These are phyloP conservation scores for Noctua janthina DNA, from an alignment of 2,888 invertebrate species.

Conservation along the genomic window DNA sequence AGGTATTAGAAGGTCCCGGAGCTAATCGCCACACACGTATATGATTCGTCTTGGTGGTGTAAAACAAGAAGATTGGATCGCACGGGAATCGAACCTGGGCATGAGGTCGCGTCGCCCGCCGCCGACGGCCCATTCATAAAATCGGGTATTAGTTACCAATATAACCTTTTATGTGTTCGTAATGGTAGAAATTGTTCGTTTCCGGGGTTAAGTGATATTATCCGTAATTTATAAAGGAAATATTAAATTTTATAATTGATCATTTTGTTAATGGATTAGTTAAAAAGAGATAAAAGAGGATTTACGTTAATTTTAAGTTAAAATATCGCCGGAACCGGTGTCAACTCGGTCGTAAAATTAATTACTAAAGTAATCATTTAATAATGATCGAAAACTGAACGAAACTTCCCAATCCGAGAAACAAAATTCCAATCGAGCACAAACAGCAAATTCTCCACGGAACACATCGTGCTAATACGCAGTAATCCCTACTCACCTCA, in stretches of 20 bases:
- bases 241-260: constrained; percentile 2
- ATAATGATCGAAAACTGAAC: not conserved
- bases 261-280: constrained; percentile 11
- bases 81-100: constrained; percentile 55
- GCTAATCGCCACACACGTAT: constrained; percentile 73
- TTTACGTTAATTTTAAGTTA: constrained; percentile 11
- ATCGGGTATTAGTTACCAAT: constrained; percentile 44
- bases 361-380: constrained; percentile 17
- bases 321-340: constrained; percentile 5
- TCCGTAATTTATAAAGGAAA: constrained; percentile 10
- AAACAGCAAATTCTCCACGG: not conserved
- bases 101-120: constrained; percentile 37
- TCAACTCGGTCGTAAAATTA: constrained; percentile 18
- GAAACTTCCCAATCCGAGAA: not conserved
- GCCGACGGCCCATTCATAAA: constrained; percentile 59
- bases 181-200: constrained; percentile 45
- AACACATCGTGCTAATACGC: constrained; percentile 23
- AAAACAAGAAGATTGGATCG: constrained; percentile 66
- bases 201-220: constrained; percentile 38
- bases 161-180: constrained; percentile 41
- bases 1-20: constrained; percentile 65
- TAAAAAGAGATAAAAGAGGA: constrained; percentile 17
- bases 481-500: constrained; percentile 53
- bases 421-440: constrained; percentile 7
- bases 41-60: constrained; percentile 72